Percentiles rank a stretch among this genome's conserved stretches.
phyloP scores from a whole-genome alignment of 2,888 invertebrate genomes.

The Latheticus oryzae region DNA sequence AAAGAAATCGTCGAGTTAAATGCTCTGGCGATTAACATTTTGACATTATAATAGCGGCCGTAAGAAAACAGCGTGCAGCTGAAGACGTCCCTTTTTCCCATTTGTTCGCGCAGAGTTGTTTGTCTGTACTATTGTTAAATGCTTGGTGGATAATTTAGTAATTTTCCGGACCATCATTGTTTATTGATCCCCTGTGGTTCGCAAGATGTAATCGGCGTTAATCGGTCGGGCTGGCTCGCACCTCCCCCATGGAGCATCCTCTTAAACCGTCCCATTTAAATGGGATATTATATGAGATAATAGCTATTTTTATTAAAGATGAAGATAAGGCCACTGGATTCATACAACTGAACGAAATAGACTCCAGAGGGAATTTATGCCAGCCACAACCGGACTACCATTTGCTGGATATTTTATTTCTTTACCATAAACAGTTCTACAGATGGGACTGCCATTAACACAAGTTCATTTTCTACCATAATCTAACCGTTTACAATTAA shows the following conservation, averaged over 20 bases:
- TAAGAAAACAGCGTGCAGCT: conserved; percentile 47
- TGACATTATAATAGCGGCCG: conserved; percentile 53
- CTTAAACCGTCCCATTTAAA: conserved; percentile 54
- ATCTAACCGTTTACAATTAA: conserved; percentile 22
- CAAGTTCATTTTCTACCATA: conserved; percentile 24
- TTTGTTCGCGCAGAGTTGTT: conserved; percentile 50
- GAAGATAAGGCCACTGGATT: conserved; percentile 51
- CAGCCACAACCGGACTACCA: conserved; percentile 21
- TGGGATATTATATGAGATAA: conserved; percentile 56
- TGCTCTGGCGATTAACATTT: conserved; percentile 50
- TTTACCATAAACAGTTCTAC: conserved; percentile 18
- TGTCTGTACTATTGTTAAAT: conserved; percentile 53
- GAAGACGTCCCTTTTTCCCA: conserved; percentile 47
- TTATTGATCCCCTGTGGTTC: conserved; percentile 61
- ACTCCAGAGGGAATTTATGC: conserved; percentile 29
- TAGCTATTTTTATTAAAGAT: conserved; percentile 56
- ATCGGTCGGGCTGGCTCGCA: conserved; percentile 61
- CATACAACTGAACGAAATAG: conserved; percentile 13
- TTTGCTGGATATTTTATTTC: conserved; percentile 20
- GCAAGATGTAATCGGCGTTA: conserved; percentile 63
- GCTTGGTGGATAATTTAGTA: conserved; percentile 60
- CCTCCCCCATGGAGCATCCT: conserved; percentile 59
- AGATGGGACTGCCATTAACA: conserved; percentile 23
- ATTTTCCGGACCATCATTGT: conserved; percentile 63
- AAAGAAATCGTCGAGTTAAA: conserved; percentile 36